phyloP scores from a whole-genome alignment of 1,140 invertebrate species.

The Anadara kagoshimensis region DNA sequence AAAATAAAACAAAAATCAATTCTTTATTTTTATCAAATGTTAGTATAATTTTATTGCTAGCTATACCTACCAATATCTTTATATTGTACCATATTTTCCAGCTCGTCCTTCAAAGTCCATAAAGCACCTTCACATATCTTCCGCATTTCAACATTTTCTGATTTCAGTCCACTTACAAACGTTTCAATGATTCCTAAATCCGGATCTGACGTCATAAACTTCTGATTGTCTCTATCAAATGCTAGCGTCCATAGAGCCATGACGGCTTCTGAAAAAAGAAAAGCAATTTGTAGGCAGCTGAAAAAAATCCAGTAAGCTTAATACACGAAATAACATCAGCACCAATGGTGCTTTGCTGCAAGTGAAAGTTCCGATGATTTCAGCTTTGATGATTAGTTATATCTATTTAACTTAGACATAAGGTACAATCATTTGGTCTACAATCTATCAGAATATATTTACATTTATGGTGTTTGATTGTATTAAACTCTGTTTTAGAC shows the following conservation, averaged over 20 bases:
- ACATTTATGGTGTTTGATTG: too few relatives aligned
- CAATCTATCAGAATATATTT: too few relatives aligned
- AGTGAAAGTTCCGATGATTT: neutral
- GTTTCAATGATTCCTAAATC: slow-evolving; percentile 25
- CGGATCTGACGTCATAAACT: slow-evolving; percentile 42
- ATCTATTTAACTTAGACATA: neutral
- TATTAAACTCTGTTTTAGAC: too few relatives aligned
- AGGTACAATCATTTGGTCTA: neutral
- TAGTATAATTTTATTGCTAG: too few relatives aligned
- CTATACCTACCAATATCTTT: slow-evolving; percentile 48
- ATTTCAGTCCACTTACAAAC: slow-evolving; percentile 14
- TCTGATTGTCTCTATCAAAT: slow-evolving; percentile 52
- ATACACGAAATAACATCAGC: neutral
- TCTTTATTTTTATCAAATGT: too few relatives aligned
- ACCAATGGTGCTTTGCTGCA: neutral
- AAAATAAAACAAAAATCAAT: too few relatives aligned
- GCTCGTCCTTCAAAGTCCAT: slow-evolving; percentile 45
- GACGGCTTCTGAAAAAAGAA: slow-evolving; percentile 29
- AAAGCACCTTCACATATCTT: slow-evolving; percentile 46
- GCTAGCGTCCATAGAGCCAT: slow-evolving; percentile 48
- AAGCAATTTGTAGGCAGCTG: neutral
- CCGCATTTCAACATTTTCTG: slow-evolving; percentile 5
- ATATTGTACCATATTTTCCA: slow-evolving; percentile 33
- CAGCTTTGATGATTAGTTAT: neutral
- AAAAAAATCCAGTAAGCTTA: neutral